Evolutionary conservation across 2,113 vertebrate genomes (phyloP).

Genomic region (Rissa tridactyla): DNA sequence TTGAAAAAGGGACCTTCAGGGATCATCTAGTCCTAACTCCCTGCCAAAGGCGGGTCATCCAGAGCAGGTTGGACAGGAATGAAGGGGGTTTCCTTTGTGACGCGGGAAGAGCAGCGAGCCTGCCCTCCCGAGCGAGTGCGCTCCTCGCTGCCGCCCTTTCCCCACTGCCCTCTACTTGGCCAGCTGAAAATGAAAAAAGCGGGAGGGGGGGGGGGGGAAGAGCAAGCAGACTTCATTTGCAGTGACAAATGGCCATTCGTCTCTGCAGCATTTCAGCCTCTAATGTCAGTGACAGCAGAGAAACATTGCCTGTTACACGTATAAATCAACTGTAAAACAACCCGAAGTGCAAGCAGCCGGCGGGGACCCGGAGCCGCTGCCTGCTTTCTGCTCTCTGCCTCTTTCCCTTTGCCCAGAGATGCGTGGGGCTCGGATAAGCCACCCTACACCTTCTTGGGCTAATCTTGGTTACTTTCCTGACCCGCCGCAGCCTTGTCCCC

Average conservation of each 20-base stretch:
- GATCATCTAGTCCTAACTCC: not conserved
- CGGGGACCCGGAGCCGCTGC: not conserved
- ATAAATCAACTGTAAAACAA: slow-evolving; percentile 57
- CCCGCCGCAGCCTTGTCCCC: rapidly evolving
- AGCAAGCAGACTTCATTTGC: slow-evolving; percentile 11
- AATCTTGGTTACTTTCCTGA: not conserved
- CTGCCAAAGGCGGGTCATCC: not conserved
- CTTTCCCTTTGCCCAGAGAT: not conserved
- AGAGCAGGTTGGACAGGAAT: not conserved
- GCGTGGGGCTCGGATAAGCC: rapidly evolving
- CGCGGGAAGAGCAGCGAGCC: not conserved
- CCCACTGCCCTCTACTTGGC: not conserved
- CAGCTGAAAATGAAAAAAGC: not conserved
- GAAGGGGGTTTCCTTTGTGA: not conserved
- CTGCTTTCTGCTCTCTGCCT: not conserved
- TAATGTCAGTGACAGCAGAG: slow-evolving; percentile 18
- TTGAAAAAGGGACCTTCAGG: not conserved
- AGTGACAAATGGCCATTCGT: slow-evolving; percentile 23
- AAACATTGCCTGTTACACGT: slow-evolving; percentile 21
- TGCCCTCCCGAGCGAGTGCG: rapidly evolving
- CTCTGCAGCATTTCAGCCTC: slow-evolving; percentile 30
- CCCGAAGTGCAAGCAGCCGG: not conserved
- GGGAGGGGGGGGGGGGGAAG: too few relatives aligned
- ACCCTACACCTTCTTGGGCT: not conserved
- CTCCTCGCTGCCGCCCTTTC: not conserved